Base-by-base conservation (phyloP, 2,888 invertebrate genomes). In the Cabera pusaria region DNA sequence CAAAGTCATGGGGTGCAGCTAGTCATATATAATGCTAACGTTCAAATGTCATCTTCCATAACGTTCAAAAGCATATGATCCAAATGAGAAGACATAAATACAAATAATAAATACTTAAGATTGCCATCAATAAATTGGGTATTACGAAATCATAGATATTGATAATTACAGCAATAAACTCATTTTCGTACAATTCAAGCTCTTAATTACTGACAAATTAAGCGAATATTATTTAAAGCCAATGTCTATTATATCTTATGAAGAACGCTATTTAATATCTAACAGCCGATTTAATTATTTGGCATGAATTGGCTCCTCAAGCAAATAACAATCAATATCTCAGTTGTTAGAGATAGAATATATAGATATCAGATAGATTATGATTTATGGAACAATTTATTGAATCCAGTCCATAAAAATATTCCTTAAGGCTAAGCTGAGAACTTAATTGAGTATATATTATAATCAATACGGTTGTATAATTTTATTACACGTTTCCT, bases 151-250 rank as follows among this genome's bases (percentile, higher is more conserved):
- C n/a, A n/a, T n/a, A n/a, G n/a, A n/a, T n/a, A n/a, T n/a, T n/a
- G n/a, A n/a, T n/a, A 19, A 14, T 3, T 12, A 18, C 19, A 16
- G 38, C 25, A 33, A 35, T 44, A 35, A 42, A 39, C 39, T 26
- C 41, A 20, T 6, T 5, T 26, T 3, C 21, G 16, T 6, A 35
- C 29, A 29, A 11, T 26, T 27, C 18, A 32, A 28, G 3, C 16
- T 22, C 26, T 23, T 26, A 21, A 36, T 40, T 37, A 21, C 29
- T n/a, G 24, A 19, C 26, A 14, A 40, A 29, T 26, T 19, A 28
- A 18, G 20, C 37, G 18, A 22, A 34, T 37, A 25, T 25, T 26
- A 41, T 38, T 45, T 40, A 35, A 29, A 42, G 11, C 33, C 23
- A 37, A 34, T 32, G 38, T 38, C 35, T 39, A 41, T 35, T 23